Base-by-base conservation (phyloP, 2,797 vertebrate genomes). In the Oryzias dopingdopingensis region DNA sequence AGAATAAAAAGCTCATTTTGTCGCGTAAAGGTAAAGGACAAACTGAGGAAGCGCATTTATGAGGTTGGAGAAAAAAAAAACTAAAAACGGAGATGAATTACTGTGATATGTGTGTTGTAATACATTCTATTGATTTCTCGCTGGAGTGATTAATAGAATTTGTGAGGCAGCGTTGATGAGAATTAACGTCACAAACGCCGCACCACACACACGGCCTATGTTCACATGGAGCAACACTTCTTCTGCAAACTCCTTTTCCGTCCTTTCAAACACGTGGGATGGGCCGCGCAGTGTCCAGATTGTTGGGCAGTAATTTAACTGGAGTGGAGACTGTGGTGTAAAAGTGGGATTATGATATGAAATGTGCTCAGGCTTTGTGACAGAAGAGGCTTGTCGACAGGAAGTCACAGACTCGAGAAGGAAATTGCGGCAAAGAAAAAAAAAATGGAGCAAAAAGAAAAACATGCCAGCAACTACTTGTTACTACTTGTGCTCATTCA, bases 61-160 rank as follows among this genome's bases (percentile, higher is more conserved):
- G 42, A n/a, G 16, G 16, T 44, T 1, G 17, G 6, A 44, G 42
- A 44, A 44, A 42, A 49, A 56, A 62, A 52, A 54, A 50, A 74
- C 67, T 20, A 18, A 15, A 64, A 67, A 5, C 4, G 37, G 22
- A 79, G 74, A 83, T 84, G 63, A 84, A 84, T 81, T 68, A 70
- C 71, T 74, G 74, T 70, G 74, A 86, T 77, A 68, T 78, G 75
- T 56, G 63, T 70, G 77, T 74, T 62, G 67, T 83, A 79, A 76
- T 74, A 62, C 74, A 82, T 76, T 65, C 74, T 85, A 88, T 85
- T 86, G 87, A 89, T 86, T 87, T 76, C 80, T 83, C 76, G 58
- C 79, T 66, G 71, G 42, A 67, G 70, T 83, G 78, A 90, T 87
- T 82, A 81, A 85, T 85, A 79, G 78, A 83, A 77, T 82, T 81